Evolutionary conservation across 1,140 invertebrate species (phyloP), one percentile per base, ranked within the genome.

Genomic region (Bombus waltoni): DNA sequence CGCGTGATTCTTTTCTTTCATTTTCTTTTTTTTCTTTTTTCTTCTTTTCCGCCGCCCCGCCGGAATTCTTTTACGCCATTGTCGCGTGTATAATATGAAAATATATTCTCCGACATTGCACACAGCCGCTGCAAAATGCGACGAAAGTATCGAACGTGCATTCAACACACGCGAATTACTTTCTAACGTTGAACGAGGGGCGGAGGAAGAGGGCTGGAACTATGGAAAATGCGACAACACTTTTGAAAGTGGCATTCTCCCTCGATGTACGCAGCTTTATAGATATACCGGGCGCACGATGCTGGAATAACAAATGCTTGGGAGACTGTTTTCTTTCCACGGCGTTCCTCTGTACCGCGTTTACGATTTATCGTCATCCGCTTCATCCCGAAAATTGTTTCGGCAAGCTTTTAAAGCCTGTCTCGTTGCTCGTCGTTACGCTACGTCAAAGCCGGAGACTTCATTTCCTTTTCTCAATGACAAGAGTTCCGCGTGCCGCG

Each of bases 351-450:
- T 40, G 80, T 47, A 59, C 80, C 74, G 53, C 44, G 83, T 44
- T 85, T 72, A 81, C 87, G 85, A 91, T 91, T 91, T 91, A 91
- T 91, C 85, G 88, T 89, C 78, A 59, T 76, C 81, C 65, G 89
- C 85, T 78, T 87, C 88, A 89, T 90, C 86, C 85, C 68, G 89
- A 91, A 91, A 91, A 91, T 91, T 91, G 88, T 91, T 90, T 91
- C 88, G 90, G 91, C 84, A 91, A 81, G 84, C 82, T 91, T 91
- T 90, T 91, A 91, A 87, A 91, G 85, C 75, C 81, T 83, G 73
- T 79, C 84, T 72, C 79, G 72, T 77, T 70, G 66, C n/a, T 80
- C 77, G 65, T 85, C 75, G 66, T 65, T 76, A 75, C 38, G 65
- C 66, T 47, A 83, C 78, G 73, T 86, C 76, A 86, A 89, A 83